A percentile compares a stretch with the other conserved stretches of the same genome.
phyloP scores from a whole-genome alignment of 35 echinoderm and acorn worm genomes.

The Heliocidaris tuberculata region DNA sequence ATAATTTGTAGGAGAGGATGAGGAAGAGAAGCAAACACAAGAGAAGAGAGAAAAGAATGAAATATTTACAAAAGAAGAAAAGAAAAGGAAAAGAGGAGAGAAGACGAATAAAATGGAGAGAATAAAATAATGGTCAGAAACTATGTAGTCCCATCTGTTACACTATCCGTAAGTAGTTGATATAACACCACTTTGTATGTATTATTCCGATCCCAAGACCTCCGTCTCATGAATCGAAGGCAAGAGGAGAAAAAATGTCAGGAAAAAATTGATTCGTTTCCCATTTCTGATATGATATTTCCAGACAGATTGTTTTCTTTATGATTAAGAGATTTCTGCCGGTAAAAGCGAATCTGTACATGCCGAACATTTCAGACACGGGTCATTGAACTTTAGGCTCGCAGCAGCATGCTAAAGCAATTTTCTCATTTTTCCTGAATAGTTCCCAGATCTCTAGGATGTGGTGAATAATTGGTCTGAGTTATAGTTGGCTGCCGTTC shows the following conservation, averaged over 20 bases:
- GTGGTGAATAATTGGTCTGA: conserved; percentile 16
- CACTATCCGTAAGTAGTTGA: neutral
- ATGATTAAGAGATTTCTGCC: neutral
- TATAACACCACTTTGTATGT: neutral
- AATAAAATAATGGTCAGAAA: neutral
- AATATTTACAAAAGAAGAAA: neutral
- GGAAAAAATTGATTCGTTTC: neutral
- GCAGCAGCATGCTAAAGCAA: neutral
- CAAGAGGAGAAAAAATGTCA: neutral
- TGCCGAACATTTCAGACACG: neutral
- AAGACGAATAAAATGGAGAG: no score
- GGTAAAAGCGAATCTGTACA: neutral
- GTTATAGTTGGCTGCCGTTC: neutral
- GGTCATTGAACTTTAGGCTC: neutral
- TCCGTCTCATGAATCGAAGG: neutral
- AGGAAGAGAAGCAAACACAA: no score
- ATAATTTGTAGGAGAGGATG: no score
- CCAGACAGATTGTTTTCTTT: neutral
- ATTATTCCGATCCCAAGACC: no score
- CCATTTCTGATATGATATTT: neutral
- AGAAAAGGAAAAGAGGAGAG: neutral
- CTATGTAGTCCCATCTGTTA: neutral
- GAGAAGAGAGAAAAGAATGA: no score
- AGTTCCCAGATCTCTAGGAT: neutral
- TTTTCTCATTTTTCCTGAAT: conserved; percentile 13